Evolutionary conservation across 2,113 vertebrate species (phyloP).

Genomic region (Podilymbus podiceps): DNA sequence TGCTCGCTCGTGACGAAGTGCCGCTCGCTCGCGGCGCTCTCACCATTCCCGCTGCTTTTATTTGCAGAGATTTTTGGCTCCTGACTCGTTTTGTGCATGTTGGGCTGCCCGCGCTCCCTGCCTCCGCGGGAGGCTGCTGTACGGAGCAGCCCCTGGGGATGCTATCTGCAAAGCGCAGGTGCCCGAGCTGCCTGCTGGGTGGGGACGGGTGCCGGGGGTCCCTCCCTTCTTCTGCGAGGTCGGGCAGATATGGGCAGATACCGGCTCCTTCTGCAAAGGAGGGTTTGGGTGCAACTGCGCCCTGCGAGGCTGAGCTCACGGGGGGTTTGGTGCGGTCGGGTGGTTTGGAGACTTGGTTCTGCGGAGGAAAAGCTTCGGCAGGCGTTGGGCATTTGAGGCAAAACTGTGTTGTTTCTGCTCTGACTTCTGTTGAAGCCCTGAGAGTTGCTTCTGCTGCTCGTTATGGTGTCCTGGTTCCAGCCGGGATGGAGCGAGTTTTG

Average conservation of each 20-base stretch:
- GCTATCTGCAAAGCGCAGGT: not conserved
- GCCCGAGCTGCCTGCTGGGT: not conserved
- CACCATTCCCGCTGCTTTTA: rapidly evolving
- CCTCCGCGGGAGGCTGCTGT: not conserved
- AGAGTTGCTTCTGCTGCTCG: not conserved
- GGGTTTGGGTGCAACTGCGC: not conserved
- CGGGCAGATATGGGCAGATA: not conserved
- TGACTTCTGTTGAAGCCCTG: not conserved
- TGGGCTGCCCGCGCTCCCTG: rapidly evolving
- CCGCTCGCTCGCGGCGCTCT: rapidly evolving
- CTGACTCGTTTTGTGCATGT: rapidly evolving
- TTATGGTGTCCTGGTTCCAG: too few relatives aligned
- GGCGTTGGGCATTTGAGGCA: rapidly evolving
- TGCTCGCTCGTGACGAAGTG: not conserved
- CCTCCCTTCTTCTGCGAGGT: not conserved
- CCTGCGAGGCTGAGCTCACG: not conserved
- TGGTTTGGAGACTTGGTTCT: not conserved
- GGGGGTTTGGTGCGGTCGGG: rapidly evolving
- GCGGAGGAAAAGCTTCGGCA: not conserved
- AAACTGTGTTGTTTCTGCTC: not conserved
- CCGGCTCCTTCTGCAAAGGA: rapidly evolving
- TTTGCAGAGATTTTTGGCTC: not conserved
- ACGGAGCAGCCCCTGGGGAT: not conserved
- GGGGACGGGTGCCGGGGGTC: not conserved
- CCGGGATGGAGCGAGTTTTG: too few relatives aligned